phyloP scores from a whole-genome alignment of 2,797 vertebrate genomes.

The Selene dorsalis region DNA sequence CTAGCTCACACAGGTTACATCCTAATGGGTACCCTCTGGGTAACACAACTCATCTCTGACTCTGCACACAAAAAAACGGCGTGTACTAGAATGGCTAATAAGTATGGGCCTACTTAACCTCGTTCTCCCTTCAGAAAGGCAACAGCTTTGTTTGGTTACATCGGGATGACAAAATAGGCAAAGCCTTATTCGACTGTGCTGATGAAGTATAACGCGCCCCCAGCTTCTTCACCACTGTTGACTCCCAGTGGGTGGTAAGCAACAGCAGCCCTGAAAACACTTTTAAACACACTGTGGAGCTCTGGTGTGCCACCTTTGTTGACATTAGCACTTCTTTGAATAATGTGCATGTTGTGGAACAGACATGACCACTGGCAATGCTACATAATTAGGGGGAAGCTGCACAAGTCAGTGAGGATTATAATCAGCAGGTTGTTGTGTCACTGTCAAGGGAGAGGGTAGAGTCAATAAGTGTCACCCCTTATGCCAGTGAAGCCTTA shows the following conservation, averaged over 20 bases:
- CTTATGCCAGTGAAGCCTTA: not conserved
- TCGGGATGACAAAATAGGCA: not conserved
- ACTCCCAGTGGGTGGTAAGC: slow-evolving; percentile 2
- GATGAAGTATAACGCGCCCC: not conserved
- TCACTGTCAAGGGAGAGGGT: slow-evolving; percentile 11
- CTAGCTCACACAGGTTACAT: slow-evolving; percentile 49
- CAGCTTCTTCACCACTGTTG: not conserved
- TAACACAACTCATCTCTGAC: slow-evolving; percentile 41
- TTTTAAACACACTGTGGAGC: not conserved
- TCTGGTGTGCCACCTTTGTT: slow-evolving; percentile 15
- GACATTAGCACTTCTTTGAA: slow-evolving; percentile 26
- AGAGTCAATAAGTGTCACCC: not conserved
- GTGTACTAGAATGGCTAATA: slow-evolving; percentile 36
- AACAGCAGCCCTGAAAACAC: not conserved
- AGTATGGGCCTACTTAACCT: slow-evolving; percentile 34
- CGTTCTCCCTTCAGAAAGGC: slow-evolving; percentile 12
- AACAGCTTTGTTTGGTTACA: slow-evolving; percentile 27
- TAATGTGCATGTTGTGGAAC: slow-evolving; percentile 22
- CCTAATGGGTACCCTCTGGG: slow-evolving; percentile 38
- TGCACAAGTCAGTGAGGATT: slow-evolving; percentile 5
- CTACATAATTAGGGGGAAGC: not conserved
- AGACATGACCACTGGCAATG: slow-evolving; percentile 2
- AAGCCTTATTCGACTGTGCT: slow-evolving; percentile 1
- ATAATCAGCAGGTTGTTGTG: slow-evolving; percentile 18
- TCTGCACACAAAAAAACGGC: slow-evolving; percentile 14